These are phyloP conservation scores for Poicephalus gulielmi DNA, from an alignment of 2,113 vertebrate species.

Conservation along the genomic window DNA sequence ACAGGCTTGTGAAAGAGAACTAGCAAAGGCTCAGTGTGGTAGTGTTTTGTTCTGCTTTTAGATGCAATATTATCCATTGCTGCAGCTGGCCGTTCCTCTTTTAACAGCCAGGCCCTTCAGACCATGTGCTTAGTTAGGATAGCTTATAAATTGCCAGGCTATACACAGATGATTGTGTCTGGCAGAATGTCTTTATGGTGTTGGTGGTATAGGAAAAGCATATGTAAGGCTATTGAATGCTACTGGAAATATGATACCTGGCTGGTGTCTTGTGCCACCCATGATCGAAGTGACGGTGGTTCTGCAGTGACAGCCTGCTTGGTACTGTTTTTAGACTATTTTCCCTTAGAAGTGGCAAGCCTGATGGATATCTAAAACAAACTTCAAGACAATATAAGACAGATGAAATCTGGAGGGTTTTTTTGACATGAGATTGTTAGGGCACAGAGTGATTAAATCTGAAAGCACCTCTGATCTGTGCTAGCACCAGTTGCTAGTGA, in stretches of 20 bases:
- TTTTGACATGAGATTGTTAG: not conserved
- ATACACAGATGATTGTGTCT: not conserved
- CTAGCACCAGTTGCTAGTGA: not conserved
- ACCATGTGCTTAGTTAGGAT: not conserved
- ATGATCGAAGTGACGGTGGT: not conserved
- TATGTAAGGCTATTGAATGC: not conserved
- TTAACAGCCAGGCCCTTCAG: conserved; percentile 11
- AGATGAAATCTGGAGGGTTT: not conserved
- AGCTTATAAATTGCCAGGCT: not conserved
- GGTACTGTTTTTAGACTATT: not conserved
- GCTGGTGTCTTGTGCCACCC: not conserved
- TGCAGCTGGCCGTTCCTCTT: conserved; percentile 37
- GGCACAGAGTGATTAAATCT: not conserved
- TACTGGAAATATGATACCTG: not conserved
- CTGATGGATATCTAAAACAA: not conserved
- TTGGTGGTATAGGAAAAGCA: not conserved
- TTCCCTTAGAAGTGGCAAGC: not conserved
- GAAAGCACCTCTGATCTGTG: not conserved
- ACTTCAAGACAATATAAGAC: not conserved
- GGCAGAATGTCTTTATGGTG: not conserved
- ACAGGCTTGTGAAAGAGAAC: not conserved
- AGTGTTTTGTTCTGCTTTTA: conserved; percentile 20
- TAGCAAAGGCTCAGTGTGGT: not conserved
- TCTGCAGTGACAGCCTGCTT: not conserved
- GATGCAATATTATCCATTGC: conserved; percentile 11